Conservation (phyloP, 2,113 vertebrate genomes). For the Scomber colias region DNA sequence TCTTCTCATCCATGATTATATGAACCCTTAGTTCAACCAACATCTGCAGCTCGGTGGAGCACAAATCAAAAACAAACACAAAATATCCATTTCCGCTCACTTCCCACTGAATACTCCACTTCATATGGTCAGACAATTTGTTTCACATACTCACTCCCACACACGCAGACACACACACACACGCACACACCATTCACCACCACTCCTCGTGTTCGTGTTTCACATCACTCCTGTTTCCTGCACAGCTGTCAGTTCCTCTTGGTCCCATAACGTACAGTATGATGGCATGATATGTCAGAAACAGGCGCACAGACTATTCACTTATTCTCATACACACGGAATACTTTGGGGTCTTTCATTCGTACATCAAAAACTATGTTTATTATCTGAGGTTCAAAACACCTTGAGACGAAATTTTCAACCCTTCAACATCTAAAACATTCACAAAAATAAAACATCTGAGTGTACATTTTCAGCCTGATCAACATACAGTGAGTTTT, state of each 20-base stretch:
- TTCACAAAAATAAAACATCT: background rate
- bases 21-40: too few relatives aligned
- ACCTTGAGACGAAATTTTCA: too few relatives aligned
- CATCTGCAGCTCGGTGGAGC: too few relatives aligned
- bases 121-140: slow-evolving; percentile 27
- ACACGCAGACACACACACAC: background rate
- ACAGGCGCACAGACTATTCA: slow-evolving; percentile 12
- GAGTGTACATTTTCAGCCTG: background rate
- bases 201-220: slow-evolving; percentile 46
- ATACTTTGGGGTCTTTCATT: background rate
- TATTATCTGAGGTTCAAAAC: background rate
- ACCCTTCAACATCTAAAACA: too few relatives aligned
- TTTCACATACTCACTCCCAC: slow-evolving; percentile 20
- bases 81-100: background rate
- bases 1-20: too few relatives aligned
- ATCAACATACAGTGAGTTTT: background rate
- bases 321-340: background rate
- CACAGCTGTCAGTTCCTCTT: slow-evolving; percentile 68
- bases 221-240: slow-evolving; percentile 65
- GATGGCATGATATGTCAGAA: slow-evolving; percentile 48
- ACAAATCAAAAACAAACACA: slow-evolving; percentile 7
- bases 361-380: background rate
- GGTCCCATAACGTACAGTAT: slow-evolving; percentile 18
- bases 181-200: background rate
- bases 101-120: background rate